A percentile compares a stretch with the other conserved stretches of the same genome.
Conservation (phyloP, 2,113 vertebrate species). For the Probosciger aterrimus region DNA sequence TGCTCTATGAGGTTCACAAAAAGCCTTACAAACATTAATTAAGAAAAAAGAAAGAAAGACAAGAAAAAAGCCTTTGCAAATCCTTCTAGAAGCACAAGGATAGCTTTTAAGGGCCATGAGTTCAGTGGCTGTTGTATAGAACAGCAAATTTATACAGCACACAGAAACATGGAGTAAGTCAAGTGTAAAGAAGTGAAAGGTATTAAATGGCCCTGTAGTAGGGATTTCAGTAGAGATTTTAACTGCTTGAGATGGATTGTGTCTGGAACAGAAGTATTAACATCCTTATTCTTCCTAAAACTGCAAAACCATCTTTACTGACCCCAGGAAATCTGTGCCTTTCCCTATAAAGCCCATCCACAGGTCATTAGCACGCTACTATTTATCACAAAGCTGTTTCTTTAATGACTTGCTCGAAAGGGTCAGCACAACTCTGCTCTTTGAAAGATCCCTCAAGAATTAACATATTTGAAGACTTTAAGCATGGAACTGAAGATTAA, state of each 20-base stretch:
- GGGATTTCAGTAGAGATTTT: not conserved
- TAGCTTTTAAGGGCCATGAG: not conserved
- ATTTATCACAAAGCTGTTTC: conserved; percentile 23
- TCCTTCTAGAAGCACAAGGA: not conserved
- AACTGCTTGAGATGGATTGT: not conserved
- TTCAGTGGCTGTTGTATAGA: not conserved
- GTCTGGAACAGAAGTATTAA: not conserved
- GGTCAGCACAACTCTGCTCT: not conserved
- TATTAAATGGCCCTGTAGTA: not conserved
- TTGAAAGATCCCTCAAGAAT: conserved; percentile 17
- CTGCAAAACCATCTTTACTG: not conserved
- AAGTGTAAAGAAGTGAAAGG: not conserved
- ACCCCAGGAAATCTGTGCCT: not conserved
- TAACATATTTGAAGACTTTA: not conserved
- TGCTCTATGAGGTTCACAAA: not conserved
- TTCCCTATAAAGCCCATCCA: not conserved
- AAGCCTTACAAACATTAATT: not conserved
- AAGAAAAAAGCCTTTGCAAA: not conserved
- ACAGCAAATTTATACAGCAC: not conserved
- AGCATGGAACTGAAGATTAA: not conserved
- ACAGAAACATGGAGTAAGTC: not conserved
- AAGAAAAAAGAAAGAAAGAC: not conserved
- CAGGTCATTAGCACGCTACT: conserved; percentile 2
- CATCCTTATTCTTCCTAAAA: conserved; percentile 14
- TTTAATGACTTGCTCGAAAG: not conserved